Evolutionary conservation across 1,140 invertebrate genomes (phyloP).

Genomic region (Sipha flava): DNA sequence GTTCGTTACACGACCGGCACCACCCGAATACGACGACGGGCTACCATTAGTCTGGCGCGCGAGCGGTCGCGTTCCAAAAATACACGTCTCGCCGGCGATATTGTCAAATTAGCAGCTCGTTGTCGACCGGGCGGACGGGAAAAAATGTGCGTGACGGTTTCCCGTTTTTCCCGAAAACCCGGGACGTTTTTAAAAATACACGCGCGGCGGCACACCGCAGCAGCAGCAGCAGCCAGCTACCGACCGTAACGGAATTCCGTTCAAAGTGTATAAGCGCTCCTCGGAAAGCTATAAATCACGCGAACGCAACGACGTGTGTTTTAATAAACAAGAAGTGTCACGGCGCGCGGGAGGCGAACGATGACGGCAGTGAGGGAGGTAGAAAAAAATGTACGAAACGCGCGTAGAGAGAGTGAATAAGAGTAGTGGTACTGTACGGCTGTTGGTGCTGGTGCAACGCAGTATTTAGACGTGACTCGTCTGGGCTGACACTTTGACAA

Average conservation of each 20-base stretch:
- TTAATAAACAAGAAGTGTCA: neutral
- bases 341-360: too few relatives aligned
- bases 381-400: too few relatives aligned
- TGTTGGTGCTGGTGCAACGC: neutral
- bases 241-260: slow-evolving; percentile 8
- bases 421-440: neutral
- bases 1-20: too few relatives aligned
- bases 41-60: neutral
- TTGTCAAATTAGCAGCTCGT: slow-evolving; percentile 21
- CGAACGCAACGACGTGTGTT: neutral
- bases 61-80: neutral
- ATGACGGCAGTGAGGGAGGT: too few relatives aligned
- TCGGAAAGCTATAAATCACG: slow-evolving; percentile 2
- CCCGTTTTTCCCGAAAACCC: slow-evolving; percentile 14
- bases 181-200: slow-evolving; percentile 24
- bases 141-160: slow-evolving; percentile 14
- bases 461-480: neutral
- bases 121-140: neutral
- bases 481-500: slow-evolving; percentile 20
- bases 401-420: too few relatives aligned
- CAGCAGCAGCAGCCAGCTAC: neutral
- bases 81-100: neutral
- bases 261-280: too few relatives aligned
- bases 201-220: neutral
- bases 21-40: too few relatives aligned